Base-by-base conservation (phyloP, 2,113 vertebrate genomes). In the Odocoileus virginianus region DNA sequence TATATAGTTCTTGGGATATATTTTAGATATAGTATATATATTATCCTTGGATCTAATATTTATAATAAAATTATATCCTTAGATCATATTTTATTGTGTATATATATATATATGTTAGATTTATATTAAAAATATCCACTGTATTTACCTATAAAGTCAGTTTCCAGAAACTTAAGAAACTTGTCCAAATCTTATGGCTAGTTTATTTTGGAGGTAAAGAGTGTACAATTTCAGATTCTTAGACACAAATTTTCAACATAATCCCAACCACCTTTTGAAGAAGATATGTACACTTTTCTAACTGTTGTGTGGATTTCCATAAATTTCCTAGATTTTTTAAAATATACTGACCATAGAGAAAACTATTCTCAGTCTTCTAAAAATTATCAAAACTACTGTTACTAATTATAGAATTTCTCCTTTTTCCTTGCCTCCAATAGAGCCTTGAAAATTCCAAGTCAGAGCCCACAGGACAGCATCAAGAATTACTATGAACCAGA, bases 301-400 rank as follows among this genome's bases (percentile, higher is more conserved):
- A 87, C 27, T 93, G 43, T 47, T 79, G 2, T 60, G 10, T 71
- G 17, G 3, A 81, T 52, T 52, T 81, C 33, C 17, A 81, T 78
- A 87, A 79, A 9, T 33, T 21, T 81, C 17, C 14, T 88, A 15
- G 1, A 55, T 21, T 91, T 98, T 92, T 67, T 28, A 11, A 95
- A 87, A 60, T 85, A 96, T 81, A 12, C 17, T n/a, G 6, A 64
- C 25, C 19, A 4, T 76, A 78, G 17, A 89, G 10, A 57, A 88
- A 92, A 96, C 14, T 76, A 89, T 96, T 61, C 15, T 64, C 11
- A 64, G 43, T 83, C 50, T 95, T 92, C 25, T 33, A 97, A 91
- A 95, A 55, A 58, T 60, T n/a, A 96, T n/a, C 36, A 43, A 87
- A 94, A 43, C 15, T 52, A 67, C 25, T 74, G 52, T 30, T 28